A percentile compares a stretch with the other conserved stretches of the same genome.
Conservation (phyloP, 2,888 invertebrate species). For the Drosophila pseudotakahashii region DNA sequence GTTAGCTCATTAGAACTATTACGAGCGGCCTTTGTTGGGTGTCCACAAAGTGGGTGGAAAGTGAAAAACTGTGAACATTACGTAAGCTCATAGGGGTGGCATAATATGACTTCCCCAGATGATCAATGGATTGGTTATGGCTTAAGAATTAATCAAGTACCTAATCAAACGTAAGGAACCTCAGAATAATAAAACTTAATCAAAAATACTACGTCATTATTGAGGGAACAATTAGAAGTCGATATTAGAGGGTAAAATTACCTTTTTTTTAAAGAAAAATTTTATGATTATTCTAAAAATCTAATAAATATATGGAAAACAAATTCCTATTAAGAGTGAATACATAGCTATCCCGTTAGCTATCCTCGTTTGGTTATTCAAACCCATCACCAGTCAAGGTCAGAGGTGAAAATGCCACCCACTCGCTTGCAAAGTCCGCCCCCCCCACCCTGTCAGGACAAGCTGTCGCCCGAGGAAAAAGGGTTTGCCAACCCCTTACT, state of each 20-base stretch:
- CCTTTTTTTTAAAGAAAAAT: too few relatives aligned
- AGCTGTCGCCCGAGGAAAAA: slow-evolving; percentile 18
- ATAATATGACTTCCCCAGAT: not conserved
- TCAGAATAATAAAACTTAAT: too few relatives aligned
- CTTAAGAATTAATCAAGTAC: too few relatives aligned
- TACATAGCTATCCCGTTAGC: too few relatives aligned
- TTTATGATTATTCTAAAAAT: too few relatives aligned
- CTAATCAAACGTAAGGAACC: not conserved
- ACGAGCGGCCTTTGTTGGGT: slow-evolving; percentile 3
- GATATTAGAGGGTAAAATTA: too few relatives aligned
- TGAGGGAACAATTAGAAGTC: too few relatives aligned
- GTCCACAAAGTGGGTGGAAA: not conserved
- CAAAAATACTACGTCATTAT: too few relatives aligned
- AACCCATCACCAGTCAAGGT: slow-evolving; percentile 27
- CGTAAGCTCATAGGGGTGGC: not conserved
- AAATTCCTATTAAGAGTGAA: too few relatives aligned
- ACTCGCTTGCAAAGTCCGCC: not conserved
- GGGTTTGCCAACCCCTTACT: not conserved
- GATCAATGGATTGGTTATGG: not conserved
- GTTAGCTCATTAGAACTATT: slow-evolving; percentile 50
- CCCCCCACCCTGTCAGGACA: too few relatives aligned
- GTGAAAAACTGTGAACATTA: slow-evolving; percentile 1
- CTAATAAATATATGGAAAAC: too few relatives aligned
- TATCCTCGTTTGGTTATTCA: not conserved
- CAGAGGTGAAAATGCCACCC: slow-evolving; percentile 11